phyloP scores from a whole-genome alignment of 2,797 vertebrate genomes.

The Galaxias olidus region DNA sequence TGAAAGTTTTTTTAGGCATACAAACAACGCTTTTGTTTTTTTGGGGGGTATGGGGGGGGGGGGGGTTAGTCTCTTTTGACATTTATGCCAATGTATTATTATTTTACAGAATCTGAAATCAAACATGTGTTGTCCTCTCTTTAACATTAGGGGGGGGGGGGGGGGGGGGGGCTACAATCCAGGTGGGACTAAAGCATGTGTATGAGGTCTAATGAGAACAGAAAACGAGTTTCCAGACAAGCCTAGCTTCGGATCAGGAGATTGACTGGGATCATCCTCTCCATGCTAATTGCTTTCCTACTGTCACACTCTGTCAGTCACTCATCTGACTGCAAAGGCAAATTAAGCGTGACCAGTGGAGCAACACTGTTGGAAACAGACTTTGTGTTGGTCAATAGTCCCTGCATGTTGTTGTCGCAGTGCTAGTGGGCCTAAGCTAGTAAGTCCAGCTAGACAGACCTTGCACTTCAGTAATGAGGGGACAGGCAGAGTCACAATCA shows the following conservation, averaged over 20 bases:
- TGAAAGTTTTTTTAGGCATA: too few relatives aligned
- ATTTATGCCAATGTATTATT: too few relatives aligned
- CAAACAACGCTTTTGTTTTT: too few relatives aligned
- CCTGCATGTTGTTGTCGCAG: not conserved
- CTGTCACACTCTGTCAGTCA: constrained; percentile 29
- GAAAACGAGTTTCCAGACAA: constrained; percentile 6
- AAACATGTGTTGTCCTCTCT: too few relatives aligned
- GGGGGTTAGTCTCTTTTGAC: too few relatives aligned
- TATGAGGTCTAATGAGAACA: constrained; percentile 38
- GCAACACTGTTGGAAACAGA: not conserved
- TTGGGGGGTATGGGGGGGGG: too few relatives aligned
- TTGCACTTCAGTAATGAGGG: too few relatives aligned
- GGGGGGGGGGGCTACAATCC: too few relatives aligned
- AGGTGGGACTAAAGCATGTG: too few relatives aligned
- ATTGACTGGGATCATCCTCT: constrained; percentile 21
- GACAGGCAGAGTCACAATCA: too few relatives aligned
- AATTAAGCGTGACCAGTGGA: constrained; percentile 2
- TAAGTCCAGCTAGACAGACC: not conserved
- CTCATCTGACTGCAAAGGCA: constrained; percentile 26
- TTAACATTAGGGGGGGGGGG: too few relatives aligned
- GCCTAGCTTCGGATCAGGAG: constrained; percentile 33
- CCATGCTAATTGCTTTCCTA: constrained; percentile 44
- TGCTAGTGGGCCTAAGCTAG: not conserved
- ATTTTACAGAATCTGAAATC: too few relatives aligned
- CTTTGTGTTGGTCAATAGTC: not conserved